These are phyloP conservation scores for Exaiptasia diaphana DNA, from an alignment of 64 coral and sea anemone species.

Conservation along the genomic window DNA sequence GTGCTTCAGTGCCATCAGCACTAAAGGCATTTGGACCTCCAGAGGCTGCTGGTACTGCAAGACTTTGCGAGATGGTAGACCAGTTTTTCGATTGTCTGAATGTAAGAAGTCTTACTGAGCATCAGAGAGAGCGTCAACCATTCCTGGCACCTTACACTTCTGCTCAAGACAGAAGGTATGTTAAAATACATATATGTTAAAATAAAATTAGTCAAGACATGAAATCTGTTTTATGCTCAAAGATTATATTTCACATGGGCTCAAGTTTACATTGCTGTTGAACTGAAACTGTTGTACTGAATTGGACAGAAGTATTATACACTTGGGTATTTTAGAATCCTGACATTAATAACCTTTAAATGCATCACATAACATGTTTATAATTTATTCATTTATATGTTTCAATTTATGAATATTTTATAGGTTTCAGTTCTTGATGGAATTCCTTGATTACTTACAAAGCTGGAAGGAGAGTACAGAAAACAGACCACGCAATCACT, in stretches of 20 bases:
- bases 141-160: constrained; percentile 35
- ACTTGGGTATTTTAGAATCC: too few relatives aligned
- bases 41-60: neutral
- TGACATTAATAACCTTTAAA: too few relatives aligned
- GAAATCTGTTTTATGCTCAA: too few relatives aligned
- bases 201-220: too few relatives aligned
- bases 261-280: too few relatives aligned
- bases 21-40: constrained; percentile 20
- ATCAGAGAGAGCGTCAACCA: neutral
- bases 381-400: too few relatives aligned
- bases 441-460: constrained; percentile 45
- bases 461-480: constrained; percentile 53
- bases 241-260: too few relatives aligned
- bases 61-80: constrained; percentile 7
- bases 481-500: constrained; percentile 7
- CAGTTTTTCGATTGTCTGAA: constrained; percentile 30
- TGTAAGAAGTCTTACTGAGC: constrained; percentile 38
- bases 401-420: constrained; percentile 11
- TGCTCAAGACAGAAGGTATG: constrained; percentile 32
- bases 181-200: too few relatives aligned
- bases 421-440: constrained; percentile 13
- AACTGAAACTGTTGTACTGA: too few relatives aligned
- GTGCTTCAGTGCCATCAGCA: constrained; percentile 1
- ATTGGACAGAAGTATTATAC: too few relatives aligned
- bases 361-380: too few relatives aligned